A percentile compares a stretch with the other conserved stretches of the same genome.
Evolutionary conservation across 2,888 invertebrate species (phyloP).

Genomic region (Elegia similella): DNA sequence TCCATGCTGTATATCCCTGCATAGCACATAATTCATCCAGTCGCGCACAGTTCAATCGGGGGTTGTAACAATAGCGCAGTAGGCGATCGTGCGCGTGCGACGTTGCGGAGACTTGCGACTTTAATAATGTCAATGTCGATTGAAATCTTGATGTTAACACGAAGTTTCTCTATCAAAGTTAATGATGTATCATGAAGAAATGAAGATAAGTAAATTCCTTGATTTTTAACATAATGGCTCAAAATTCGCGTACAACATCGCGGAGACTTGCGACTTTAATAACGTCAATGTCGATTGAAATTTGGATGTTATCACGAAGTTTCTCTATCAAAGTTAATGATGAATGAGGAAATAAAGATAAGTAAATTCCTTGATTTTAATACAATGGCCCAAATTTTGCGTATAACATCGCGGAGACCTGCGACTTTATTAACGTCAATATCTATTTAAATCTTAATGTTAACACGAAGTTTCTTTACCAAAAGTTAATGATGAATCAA

Average conservation of each 20-base stretch:
- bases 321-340: no score
- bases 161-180: not conserved
- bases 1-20: constrained; percentile 36
- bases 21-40: constrained; percentile 72
- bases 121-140: constrained; percentile 34
- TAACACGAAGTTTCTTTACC: no score
- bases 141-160: not conserved
- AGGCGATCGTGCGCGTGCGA: constrained; percentile 64
- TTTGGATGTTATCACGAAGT: no score
- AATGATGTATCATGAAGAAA: not conserved
- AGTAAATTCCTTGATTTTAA: no score
- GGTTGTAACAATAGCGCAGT: constrained; percentile 72
- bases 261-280: constrained; percentile 34
- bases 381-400: no score
- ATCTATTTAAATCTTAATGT: no score
- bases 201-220: not conserved
- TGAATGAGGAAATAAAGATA: no score
- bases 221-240: not conserved
- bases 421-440: no score
- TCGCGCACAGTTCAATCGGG: constrained; percentile 74
- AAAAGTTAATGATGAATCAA: no score
- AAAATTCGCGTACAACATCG: constrained; percentile 54
- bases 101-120: constrained; percentile 34
- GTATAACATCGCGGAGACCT: no score
- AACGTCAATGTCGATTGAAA: constrained; percentile 14